Conservation (phyloP, 2,113 vertebrate genomes). For the Epinephelus moara region DNA sequence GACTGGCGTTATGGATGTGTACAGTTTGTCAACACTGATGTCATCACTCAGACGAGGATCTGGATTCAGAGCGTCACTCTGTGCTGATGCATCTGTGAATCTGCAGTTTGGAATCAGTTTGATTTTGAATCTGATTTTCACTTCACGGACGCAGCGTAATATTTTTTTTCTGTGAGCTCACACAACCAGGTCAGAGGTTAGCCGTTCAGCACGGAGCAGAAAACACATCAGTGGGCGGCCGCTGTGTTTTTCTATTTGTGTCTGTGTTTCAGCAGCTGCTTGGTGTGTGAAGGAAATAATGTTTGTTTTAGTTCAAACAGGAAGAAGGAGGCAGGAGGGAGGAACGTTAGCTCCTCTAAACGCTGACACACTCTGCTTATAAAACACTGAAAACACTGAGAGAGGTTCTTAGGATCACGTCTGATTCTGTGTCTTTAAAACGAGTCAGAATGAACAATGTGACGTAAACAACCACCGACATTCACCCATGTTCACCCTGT, state of each 20-base stretch:
- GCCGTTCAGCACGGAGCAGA: neutral
- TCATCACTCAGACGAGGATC: conserved; percentile 31
- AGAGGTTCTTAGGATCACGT: conserved; percentile 4
- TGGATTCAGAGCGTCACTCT: neutral
- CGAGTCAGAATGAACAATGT: neutral
- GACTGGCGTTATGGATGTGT: conserved; percentile 36
- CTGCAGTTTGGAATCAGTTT: conserved; percentile 32
- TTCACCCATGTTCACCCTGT: too few species aligned
- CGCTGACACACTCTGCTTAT: conserved; percentile 29
- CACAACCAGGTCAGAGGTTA: conserved; percentile 64
- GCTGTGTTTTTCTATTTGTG: conserved; percentile 22
- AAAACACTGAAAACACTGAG: conserved; percentile 32
- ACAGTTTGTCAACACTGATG: conserved; percentile 35
- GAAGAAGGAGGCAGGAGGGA: conserved; percentile 43
- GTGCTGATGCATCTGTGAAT: conserved; percentile 6
- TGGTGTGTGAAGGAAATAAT: conserved; percentile 28
- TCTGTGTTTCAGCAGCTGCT: conserved; percentile 69
- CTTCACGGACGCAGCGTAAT: neutral
- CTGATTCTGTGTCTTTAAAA: conserved; percentile 11
- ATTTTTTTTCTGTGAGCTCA: conserved; percentile 14
- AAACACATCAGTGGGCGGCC: conserved; percentile 12
- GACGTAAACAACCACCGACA: too few species aligned
- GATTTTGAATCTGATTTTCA: conserved; percentile 49
- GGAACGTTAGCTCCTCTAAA: conserved; percentile 53
- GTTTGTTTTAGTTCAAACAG: conserved; percentile 21